Conservation (phyloP, 2,888 invertebrate genomes). For the Amaurobius ferox region DNA sequence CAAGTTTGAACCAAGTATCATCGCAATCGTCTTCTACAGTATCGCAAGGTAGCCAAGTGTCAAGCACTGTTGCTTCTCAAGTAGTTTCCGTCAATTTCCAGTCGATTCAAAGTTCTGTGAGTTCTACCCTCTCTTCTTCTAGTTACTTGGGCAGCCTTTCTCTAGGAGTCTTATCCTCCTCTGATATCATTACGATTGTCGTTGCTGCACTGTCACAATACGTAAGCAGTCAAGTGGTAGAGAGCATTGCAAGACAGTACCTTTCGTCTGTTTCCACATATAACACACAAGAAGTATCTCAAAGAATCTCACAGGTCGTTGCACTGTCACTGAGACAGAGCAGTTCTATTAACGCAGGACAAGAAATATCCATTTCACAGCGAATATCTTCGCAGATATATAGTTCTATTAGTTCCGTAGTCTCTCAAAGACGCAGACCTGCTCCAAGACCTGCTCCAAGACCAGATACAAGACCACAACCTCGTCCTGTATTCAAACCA, state of each 20-base stretch:
- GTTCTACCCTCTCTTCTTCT: background rate
- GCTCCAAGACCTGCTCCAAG: background rate
- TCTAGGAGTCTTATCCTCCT: background rate
- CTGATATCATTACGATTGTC: background rate
- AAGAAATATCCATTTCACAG: conserved; percentile 3
- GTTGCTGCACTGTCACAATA: background rate
- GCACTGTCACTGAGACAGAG: background rate
- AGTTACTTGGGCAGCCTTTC: background rate
- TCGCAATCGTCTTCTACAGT: background rate
- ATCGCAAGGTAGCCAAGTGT: background rate
- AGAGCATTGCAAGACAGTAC: conserved; percentile 2
- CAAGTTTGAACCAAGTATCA: background rate
- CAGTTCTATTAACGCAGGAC: background rate
- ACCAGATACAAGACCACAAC: background rate
- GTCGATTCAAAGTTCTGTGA: background rate
- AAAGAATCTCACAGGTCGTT: background rate
- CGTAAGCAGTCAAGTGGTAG: background rate
- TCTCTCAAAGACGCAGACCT: background rate
- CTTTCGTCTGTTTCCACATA: background rate
- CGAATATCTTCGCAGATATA: background rate
- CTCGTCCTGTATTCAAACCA: conserved; percentile 7
- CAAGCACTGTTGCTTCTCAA: background rate
- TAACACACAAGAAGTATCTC: too few relatives aligned
- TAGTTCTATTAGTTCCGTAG: background rate
- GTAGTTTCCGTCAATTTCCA: background rate